Evolutionary conservation across 2,797 vertebrate species (phyloP).

Genomic region (Manis pentadactyla): DNA sequence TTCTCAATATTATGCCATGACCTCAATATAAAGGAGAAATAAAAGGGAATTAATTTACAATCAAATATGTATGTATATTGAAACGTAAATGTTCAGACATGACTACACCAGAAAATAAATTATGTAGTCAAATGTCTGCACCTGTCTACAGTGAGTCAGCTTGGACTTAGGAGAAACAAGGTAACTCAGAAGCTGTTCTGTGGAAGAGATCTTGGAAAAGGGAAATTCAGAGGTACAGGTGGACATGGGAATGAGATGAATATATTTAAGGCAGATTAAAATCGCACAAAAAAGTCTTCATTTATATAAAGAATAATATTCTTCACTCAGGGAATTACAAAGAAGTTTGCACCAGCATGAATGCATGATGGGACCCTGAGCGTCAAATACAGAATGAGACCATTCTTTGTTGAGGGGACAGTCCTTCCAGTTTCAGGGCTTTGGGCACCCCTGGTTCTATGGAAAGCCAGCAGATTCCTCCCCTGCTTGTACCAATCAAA

Average conservation of each 20-base stretch:
- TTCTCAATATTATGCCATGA: not conserved
- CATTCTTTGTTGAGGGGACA: not conserved
- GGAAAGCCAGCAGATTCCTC: not conserved
- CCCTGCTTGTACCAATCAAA: not conserved
- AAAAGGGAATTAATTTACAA: not conserved
- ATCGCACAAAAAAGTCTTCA: not conserved
- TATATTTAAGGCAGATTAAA: not conserved
- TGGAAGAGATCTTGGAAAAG: not conserved
- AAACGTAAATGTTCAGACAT: not conserved
- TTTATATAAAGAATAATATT: not conserved
- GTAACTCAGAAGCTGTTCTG: not conserved
- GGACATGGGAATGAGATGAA: not conserved
- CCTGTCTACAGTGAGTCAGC: not conserved
- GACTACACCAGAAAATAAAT: not conserved
- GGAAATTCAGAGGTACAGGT: too few species aligned
- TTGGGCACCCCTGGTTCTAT: not conserved
- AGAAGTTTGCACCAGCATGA: not conserved
- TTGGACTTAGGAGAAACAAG: not conserved
- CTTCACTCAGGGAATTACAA: not conserved
- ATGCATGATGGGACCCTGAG: not conserved
- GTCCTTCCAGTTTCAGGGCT: not conserved
- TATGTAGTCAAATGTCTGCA: not conserved
- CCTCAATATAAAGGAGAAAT: not conserved
- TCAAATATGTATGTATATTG: not conserved
- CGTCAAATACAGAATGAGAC: not conserved